Evolutionary conservation across 2,888 invertebrate species (phyloP).

Genomic region (Noctua comes): DNA sequence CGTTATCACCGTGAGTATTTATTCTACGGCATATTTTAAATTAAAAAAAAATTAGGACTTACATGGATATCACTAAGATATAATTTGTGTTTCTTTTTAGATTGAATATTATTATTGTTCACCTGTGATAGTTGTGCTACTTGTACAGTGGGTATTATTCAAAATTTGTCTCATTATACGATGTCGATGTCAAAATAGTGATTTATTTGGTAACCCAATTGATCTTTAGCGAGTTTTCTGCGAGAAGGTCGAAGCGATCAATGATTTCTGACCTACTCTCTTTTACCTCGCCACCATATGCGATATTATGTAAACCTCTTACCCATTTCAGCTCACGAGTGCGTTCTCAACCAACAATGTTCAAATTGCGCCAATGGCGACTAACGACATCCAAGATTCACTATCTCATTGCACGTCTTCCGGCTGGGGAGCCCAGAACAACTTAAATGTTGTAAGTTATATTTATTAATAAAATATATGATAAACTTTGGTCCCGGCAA

Average conservation of each 20-base stretch:
- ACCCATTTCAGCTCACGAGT: conserved; percentile 15
- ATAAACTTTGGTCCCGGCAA: too few relatives aligned
- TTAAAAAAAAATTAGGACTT: neutral
- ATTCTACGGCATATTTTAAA: neutral
- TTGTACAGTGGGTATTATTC: neutral
- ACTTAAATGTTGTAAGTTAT: conserved; percentile 24
- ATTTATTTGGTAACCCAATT: neutral
- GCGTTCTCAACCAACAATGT: conserved; percentile 13
- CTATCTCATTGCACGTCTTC: conserved; percentile 7
- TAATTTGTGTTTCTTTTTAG: neutral
- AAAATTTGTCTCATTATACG: neutral
- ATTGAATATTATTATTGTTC: neutral
- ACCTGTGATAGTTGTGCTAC: neutral
- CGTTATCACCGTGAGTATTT: conserved; percentile 70
- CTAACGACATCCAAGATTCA: neutral
- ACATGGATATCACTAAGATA: neutral
- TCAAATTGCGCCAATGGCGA: neutral
- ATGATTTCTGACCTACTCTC: neutral
- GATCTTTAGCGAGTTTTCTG: neutral
- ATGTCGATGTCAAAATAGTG: neutral
- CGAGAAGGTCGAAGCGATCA: neutral
- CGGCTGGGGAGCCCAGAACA: conserved; percentile 28
- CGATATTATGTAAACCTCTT: neutral
- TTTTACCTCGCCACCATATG: neutral
- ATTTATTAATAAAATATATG: neutral